A percentile compares a stretch with the other conserved stretches of the same genome.
Conservation (phyloP, 2,113 vertebrate species). For the Xyrauchen texanus region DNA sequence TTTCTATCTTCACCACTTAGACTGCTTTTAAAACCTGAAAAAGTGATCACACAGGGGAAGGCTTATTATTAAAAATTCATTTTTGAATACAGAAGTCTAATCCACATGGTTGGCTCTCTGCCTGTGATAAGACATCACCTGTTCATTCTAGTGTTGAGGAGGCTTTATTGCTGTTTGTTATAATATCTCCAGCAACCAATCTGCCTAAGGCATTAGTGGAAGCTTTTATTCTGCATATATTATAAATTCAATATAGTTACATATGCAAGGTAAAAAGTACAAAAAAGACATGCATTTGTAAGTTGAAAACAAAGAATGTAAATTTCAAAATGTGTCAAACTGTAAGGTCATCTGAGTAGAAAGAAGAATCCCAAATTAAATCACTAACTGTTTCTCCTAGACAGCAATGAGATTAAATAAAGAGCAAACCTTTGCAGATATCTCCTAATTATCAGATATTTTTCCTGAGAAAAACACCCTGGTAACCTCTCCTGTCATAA, state of each 20-base stretch:
- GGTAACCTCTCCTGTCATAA: not conserved
- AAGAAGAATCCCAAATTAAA: not conserved
- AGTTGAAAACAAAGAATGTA: not conserved
- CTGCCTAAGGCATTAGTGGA: not conserved
- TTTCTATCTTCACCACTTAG: slow-evolving; percentile 35
- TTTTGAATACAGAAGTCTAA: slow-evolving; percentile 31
- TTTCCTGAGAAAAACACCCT: not conserved
- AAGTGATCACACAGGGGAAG: slow-evolving; percentile 25
- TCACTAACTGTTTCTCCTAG: too few species aligned
- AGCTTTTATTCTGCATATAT: not conserved
- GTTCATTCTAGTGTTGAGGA: slow-evolving; percentile 2
- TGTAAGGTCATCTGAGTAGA: not conserved
- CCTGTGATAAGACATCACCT: slow-evolving; percentile 33
- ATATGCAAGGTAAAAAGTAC: not conserved
- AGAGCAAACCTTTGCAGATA: too few species aligned
- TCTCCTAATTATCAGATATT: too few species aligned
- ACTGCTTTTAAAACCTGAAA: slow-evolving; percentile 49
- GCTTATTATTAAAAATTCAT: slow-evolving; percentile 30
- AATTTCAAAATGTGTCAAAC: not conserved
- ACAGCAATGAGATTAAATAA: too few species aligned
- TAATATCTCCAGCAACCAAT: not conserved
- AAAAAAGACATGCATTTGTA: not conserved
- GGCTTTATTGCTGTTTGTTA: slow-evolving; percentile 16
- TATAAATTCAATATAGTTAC: not conserved
- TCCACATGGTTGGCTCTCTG: slow-evolving; percentile 21